Percentiles rank a stretch among this genome's conserved stretches.
Conservation (phyloP, 2,113 vertebrate genomes). For the Saguinus imperator region DNA sequence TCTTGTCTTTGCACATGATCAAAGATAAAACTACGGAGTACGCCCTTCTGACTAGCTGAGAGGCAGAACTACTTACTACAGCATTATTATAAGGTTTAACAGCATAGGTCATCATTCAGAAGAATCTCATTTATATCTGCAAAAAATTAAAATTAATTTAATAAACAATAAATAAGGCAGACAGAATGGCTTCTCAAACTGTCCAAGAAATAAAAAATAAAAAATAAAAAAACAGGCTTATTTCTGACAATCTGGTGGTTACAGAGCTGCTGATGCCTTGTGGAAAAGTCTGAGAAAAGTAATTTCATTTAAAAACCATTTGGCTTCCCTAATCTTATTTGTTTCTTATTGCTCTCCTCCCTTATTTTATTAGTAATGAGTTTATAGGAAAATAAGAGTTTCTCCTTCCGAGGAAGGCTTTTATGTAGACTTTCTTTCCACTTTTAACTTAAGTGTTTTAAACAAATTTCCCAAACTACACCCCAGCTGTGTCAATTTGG, state of each 20-base stretch:
- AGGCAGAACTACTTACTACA: not conserved
- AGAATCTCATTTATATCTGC: not conserved
- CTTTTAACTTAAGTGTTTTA: not conserved
- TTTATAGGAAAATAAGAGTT: slow-evolving; percentile 32
- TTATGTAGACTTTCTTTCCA: not conserved
- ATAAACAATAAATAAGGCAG: not conserved
- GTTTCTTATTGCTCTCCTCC: not conserved
- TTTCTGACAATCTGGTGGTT: not conserved
- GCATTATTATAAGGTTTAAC: not conserved
- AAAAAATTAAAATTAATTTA: slow-evolving; percentile 22
- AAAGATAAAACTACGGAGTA: not conserved
- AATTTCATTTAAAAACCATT: slow-evolving; percentile 52
- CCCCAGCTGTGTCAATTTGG: not conserved
- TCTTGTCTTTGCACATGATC: not conserved
- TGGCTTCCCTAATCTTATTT: not conserved
- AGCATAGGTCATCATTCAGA: not conserved
- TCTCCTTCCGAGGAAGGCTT: not conserved
- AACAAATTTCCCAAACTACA: not conserved
- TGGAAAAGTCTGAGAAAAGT: not conserved
- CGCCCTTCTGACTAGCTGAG: not conserved
- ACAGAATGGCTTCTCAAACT: not conserved
- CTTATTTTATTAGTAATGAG: slow-evolving; percentile 7
- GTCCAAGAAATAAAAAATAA: not conserved
- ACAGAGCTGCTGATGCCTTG: not conserved
- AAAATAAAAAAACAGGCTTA: not conserved